Conservation (phyloP, 2,797 vertebrate species). For the Pagetopsis macropterus region DNA sequence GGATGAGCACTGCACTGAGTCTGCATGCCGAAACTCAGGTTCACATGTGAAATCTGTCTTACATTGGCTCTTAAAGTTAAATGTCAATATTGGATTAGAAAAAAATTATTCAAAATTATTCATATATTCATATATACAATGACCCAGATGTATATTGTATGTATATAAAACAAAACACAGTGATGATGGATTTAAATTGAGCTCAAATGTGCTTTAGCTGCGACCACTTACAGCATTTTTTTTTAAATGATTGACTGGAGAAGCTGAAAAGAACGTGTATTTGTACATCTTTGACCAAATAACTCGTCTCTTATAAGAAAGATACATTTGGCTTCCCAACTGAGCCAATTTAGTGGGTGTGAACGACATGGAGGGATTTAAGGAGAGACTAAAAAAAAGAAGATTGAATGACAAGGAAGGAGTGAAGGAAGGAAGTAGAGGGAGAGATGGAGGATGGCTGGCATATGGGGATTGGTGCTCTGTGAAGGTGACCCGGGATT, state of each 20-base stretch:
- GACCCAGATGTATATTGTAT: neutral
- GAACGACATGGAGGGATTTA: slow-evolving; percentile 22
- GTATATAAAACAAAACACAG: no score
- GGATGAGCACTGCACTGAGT: slow-evolving; percentile 44
- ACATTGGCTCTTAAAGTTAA: neutral
- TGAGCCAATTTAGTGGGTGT: slow-evolving; percentile 14
- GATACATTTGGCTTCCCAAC: neutral
- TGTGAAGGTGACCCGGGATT: slow-evolving; percentile 78
- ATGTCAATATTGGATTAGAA: neutral
- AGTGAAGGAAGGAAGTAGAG: slow-evolving; percentile 19
- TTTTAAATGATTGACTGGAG: no score
- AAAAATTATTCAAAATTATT: neutral
- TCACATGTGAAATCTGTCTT: slow-evolving; percentile 38
- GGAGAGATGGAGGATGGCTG: slow-evolving; percentile 26
- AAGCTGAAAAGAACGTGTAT: neutral
- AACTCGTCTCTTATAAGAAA: neutral
- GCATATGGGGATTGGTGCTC: slow-evolving; percentile 32
- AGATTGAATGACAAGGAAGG: slow-evolving; percentile 32
- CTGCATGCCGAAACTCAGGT: slow-evolving; percentile 31
- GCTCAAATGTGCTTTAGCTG: no score
- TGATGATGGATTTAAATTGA: no score
- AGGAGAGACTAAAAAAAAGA: slow-evolving; percentile 1
- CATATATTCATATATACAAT: neutral
- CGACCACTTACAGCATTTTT: no score
- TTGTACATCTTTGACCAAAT: slow-evolving; percentile 7